Base-by-base conservation (phyloP, 1,140 invertebrate species). In the Liolophura sinensis region DNA sequence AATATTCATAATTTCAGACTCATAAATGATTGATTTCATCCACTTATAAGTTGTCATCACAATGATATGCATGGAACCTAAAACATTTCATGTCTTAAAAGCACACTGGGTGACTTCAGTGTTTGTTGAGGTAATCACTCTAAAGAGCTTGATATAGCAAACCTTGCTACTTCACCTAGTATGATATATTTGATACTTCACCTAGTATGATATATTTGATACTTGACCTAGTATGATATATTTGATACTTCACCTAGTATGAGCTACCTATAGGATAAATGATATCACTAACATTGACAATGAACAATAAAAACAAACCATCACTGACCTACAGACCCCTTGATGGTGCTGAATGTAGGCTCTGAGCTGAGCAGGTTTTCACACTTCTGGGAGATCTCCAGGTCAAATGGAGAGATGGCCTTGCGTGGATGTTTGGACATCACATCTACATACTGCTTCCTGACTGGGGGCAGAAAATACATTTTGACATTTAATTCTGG, bases 371-470 rank as follows among this genome's bases (percentile, higher is more conserved):
- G 60, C 20, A 83, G 65, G 51, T 77, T 71, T 67, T 82, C 79
- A 73, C 79, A 81, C 52, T 74, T 80, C 71, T 79, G 75, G 54
- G 78, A 77, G 62, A 83, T 83, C 52, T 81, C 79, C 60, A 78
- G 66, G 65, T 83, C 81, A 65, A 74, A 75, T 16, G 71, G 68
- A 20, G 81, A 83, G 47, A 83, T 82, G n/a, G 78, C 79, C 52
- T 67, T 68, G 22, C 78, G 71, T 14, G 80, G 78, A 58, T 82
- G 77, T 14, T 68, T 67, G 46, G 73, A 75, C 47, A 83, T 58
- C 22, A 78, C 55, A 20, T 83, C 79, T n/a, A 82, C 67, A 67
- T 83, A 83, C 22, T 73, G 69, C 64, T 81, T 80, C 14, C 78
- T 62, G 22, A 74, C 80, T 82, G 69, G 65, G 66, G 66, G 59